These are phyloP conservation scores for Argynnis bischoffii DNA, from an alignment of 2,888 invertebrate species.

Conservation along the genomic window DNA sequence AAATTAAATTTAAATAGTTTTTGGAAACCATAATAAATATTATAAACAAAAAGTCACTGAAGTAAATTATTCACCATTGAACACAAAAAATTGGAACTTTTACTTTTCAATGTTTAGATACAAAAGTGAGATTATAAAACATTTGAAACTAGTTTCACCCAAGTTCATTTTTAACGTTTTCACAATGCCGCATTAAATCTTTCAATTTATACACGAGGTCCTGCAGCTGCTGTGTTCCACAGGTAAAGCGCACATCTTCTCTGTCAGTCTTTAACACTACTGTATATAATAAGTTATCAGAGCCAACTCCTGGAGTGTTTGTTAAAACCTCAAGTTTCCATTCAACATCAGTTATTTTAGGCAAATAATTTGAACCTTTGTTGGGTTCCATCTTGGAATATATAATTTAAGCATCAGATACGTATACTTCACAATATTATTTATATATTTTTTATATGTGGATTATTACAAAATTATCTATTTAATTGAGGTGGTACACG, in stretches of 20 bases:
- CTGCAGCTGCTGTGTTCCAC: constrained; percentile 84
- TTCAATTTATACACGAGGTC: constrained; percentile 86
- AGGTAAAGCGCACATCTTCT: constrained; percentile 81
- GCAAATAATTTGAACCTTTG: constrained; percentile 52
- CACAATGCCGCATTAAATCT: constrained; percentile 84
- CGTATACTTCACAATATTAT: neutral
- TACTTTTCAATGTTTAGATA: no score
- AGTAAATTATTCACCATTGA: no score
- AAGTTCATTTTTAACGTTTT: constrained; percentile 73
- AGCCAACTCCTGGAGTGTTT: constrained; percentile 65
- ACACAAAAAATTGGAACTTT: no score
- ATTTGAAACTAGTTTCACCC: constrained; percentile 45
- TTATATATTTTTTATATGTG: neutral
- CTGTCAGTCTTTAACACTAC: constrained; percentile 71
- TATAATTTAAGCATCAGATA: neutral
- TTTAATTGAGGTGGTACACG: no score
- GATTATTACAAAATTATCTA: no score
- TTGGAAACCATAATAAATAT: no score
- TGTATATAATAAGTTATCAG: constrained; percentile 72
- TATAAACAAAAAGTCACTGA: no score
- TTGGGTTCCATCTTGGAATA: constrained; percentile 38
- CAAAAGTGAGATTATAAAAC: constrained; percentile 14
- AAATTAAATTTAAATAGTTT: no score
- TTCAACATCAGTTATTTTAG: constrained; percentile 81
- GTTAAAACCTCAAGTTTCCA: constrained; percentile 83